phyloP scores from a whole-genome alignment of 2,888 invertebrate genomes.

The Bembecia ichneumoniformis region DNA sequence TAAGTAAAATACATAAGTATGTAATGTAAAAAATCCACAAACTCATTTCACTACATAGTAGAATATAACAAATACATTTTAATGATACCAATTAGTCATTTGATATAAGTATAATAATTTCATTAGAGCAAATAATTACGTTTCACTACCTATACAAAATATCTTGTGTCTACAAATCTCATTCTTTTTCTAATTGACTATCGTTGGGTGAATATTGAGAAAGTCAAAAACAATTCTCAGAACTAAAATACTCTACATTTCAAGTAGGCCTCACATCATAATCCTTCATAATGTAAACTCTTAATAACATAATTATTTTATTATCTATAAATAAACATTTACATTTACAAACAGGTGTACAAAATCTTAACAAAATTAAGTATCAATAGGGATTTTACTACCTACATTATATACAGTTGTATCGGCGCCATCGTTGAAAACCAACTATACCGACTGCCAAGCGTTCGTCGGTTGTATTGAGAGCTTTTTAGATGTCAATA shows the following conservation, averaged over 20 bases:
- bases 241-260: constrained; percentile 48
- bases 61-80: constrained; percentile 1
- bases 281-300: constrained; percentile 34
- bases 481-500: constrained; percentile 13
- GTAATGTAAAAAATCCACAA: no score
- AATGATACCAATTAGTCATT: neutral
- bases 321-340: constrained; percentile 61
- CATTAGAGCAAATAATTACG: no score
- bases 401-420: constrained; percentile 56
- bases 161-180: constrained; percentile 40
- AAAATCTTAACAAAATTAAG: constrained; percentile 49
- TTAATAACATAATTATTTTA: constrained; percentile 27
- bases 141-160: constrained; percentile 28
- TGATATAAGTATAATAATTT: neutral
- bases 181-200: constrained; percentile 69
- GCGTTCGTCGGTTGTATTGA: constrained; percentile 6
- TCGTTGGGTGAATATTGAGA: constrained; percentile 70
- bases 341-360: constrained; percentile 67
- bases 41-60: no score
- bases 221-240: constrained; percentile 38
- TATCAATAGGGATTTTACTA: constrained; percentile 38
- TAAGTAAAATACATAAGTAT: no score
- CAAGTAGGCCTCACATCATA: constrained; percentile 44
- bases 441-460: neutral
- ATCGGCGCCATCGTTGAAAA: constrained; percentile 30